These are phyloP conservation scores for Araneus ventricosus DNA, from an alignment of 1,140 invertebrate genomes.

Conservation along the genomic window DNA sequence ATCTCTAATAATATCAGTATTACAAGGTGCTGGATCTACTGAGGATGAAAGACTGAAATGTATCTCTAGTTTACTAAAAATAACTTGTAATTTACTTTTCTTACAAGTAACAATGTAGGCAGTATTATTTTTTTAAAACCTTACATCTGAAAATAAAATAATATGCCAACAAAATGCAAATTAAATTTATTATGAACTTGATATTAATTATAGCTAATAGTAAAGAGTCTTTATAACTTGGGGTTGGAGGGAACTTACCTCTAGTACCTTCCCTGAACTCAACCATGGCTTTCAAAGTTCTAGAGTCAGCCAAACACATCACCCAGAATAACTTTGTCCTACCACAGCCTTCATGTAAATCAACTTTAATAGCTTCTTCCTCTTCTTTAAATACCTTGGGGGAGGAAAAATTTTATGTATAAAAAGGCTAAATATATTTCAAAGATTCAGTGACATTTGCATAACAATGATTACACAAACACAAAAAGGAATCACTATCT, in stretches of 20 bases:
- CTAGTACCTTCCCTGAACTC: slow-evolving; percentile 91
- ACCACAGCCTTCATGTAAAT: slow-evolving; percentile 97
- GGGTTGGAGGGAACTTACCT: slow-evolving; percentile 76
- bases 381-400: slow-evolving; percentile 93
- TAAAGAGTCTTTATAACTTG: too few species aligned
- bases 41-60: too few species aligned
- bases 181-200: too few species aligned
- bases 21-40: too few species aligned
- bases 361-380: slow-evolving; percentile 91
- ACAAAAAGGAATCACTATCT: not conserved
- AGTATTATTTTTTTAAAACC: too few species aligned
- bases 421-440: not conserved
- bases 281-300: slow-evolving; percentile 94
- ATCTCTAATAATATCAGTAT: too few species aligned
- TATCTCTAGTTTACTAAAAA: too few species aligned
- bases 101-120: too few species aligned
- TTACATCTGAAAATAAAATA: too few species aligned
- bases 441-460: not conserved
- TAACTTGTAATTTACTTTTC: too few species aligned
- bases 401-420: slow-evolving; percentile 34
- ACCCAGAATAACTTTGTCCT: slow-evolving; percentile 97
- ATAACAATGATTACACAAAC: not conserved
- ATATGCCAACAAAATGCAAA: too few species aligned
- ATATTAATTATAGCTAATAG: too few species aligned
- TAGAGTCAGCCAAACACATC: slow-evolving; percentile 93